Base-by-base conservation (phyloP, 2,888 invertebrate genomes). In the Rhimphoctona megacephalus region DNA sequence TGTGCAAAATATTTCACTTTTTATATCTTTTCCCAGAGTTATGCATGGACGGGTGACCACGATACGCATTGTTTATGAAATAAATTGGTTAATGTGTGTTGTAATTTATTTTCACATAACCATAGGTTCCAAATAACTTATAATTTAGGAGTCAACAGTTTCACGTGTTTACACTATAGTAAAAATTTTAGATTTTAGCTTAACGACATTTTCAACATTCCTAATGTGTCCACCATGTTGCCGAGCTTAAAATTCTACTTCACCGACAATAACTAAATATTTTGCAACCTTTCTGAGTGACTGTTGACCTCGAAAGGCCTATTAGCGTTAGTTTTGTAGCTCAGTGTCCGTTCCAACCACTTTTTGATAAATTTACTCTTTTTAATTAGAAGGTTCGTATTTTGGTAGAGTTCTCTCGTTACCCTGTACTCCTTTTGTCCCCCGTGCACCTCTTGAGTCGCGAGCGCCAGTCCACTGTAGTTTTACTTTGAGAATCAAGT, bases 371-470 rank as follows among this genome's bases (percentile, higher is more conserved):
- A 25, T 61, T 43, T 57, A 91, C 90, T 88, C 88, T 89, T 91
- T 91, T 91, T 93, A 92, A 93, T 92, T 93, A 92, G 91, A 90
- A 91, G 89, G 88, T 90, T 88, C 85, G 89, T 87, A 90, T 90
- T 92, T 92, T 90, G 87, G 89, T 88, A 66, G 84, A 36, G 84
- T 83, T 57, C 69, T 49, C 89, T 90, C 90, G 89, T 92, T 91
- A 90, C 90, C 69, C 33, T 46, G 30, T 8, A 64, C 33, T 54
- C 69, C 49, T 57, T 39, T 25, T 30, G 39, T 39, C 6, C 30
- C 30, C 3, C 17, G 2, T 39, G 7, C 8, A 57, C 57, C 17
- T 33, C 43, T 74, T 30, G 86, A 64, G 77, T 67, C 64, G 77
- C 36, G 64, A 30, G 66, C 85, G 76, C 74, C 70, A 69, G 85